Evolutionary conservation across 2,888 invertebrate species (phyloP).

Genomic region (Sipha maydis): DNA sequence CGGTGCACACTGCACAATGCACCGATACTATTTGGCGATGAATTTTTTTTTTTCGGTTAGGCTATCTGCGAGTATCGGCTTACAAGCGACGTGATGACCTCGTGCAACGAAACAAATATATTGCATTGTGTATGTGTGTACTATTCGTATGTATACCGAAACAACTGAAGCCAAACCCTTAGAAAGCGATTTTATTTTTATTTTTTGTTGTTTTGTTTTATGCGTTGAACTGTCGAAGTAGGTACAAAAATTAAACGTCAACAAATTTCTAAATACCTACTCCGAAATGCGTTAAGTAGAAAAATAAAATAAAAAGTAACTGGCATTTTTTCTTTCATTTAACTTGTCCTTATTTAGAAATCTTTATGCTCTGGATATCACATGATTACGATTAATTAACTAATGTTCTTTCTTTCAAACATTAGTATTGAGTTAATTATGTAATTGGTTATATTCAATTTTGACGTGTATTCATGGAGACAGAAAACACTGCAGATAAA

Average conservation of each 20-base stretch:
- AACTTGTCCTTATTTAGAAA: constrained; percentile 11
- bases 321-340: not conserved
- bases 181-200: not conserved
- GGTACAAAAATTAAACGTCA: not conserved
- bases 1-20: not conserved
- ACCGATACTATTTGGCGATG: not conserved
- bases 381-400: not conserved
- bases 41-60: constrained; percentile 1
- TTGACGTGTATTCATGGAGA: not conserved
- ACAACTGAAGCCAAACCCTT: constrained; percentile 7
- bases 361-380: not conserved
- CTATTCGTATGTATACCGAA: not conserved
- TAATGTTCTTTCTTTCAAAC: no score
- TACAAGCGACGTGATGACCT: not conserved
- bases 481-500: not conserved
- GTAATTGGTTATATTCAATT: no score
- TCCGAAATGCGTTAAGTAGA: not conserved
- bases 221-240: not conserved
- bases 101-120: not conserved
- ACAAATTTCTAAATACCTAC: not conserved
- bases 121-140: not conserved
- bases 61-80: not conserved
- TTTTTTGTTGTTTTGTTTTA: not conserved
- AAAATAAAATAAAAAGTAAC: not conserved
- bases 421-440: no score